Conservation (phyloP, 2,888 invertebrate genomes). For the Maniola hyperantus region DNA sequence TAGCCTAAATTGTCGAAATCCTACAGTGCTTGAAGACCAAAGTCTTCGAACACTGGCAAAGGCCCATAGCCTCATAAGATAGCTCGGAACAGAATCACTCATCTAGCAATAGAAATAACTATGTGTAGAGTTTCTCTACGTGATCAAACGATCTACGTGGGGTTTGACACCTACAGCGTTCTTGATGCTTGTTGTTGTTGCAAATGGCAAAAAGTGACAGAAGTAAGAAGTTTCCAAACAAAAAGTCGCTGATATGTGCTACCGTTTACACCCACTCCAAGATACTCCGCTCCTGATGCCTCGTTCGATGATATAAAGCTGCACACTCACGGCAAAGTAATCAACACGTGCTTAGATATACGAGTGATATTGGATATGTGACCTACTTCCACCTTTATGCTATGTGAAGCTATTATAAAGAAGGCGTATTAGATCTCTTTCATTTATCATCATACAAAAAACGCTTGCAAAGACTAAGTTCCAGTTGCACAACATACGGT, state of each 20-base stretch:
- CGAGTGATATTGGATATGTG: conserved; percentile 8
- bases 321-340: conserved; percentile 25
- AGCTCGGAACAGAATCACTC: no score
- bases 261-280: conserved; percentile 25
- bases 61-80: no score
- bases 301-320: conserved; percentile 35
- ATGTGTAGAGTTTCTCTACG: no score
- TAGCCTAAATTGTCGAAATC: no score
- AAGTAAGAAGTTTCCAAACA: not conserved
- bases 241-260: not conserved
- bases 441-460: not conserved
- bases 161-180: no score
- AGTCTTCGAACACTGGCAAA: no score
- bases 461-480: not conserved
- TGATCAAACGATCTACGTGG: no score
- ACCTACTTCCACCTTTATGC: conserved; percentile 10
- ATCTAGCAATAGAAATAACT: no score
- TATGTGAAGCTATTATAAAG: conserved; percentile 1
- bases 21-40: no score
- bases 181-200: no score
- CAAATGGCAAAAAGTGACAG: no score
- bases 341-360: conserved; percentile 22
- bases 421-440: not conserved
- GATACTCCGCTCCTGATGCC: conserved; percentile 38
- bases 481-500: not conserved